Base-by-base conservation (phyloP, 2,797 vertebrate species). In the Xyrichtys novacula region DNA sequence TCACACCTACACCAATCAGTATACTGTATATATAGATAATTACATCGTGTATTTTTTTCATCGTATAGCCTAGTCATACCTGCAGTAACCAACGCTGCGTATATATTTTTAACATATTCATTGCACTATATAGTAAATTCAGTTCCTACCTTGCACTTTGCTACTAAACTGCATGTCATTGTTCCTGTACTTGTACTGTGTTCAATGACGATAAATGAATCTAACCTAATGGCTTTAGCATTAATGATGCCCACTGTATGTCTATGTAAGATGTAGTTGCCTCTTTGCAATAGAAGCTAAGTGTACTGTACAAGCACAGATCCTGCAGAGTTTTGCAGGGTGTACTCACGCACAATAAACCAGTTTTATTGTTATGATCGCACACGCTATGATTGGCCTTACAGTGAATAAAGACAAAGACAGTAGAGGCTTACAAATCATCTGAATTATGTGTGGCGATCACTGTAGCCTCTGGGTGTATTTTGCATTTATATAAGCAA, bases 361-460 rank as follows among this genome's bases (percentile, higher is more conserved):
- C 4, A 10, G 65, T 78, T 87, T 83, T 66, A 72, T 71, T 71
- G 62, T 63, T 31, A 10, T 25, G 15, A 42, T 64, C 55, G 56
- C 12, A n/a, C 42, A 59, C 59, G 36, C 29, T 16, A 31, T 28
- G 23, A 54, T 64, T 65, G 31, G 9, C 5, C 1, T 11, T 16
- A 16, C 32, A 44, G 29, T n/a, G 23, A 54, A 49, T 53, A 5
- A 25, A 20, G 23, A 59, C 15, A 15, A 28, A 34, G 26, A 53
- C 49, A 59, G 69, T 22, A 43, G 34, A 20, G 6, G 34, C 16
- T 29, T 20, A 31, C 48, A 12, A 39, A 32, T 49, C 25, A 2
- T 19, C 39, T 15, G 38, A 26, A 50, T 38, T 29, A 53, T 25
- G 20, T 28, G 36, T 23, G 6, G 19, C 12, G 39, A 23, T 6